Base-by-base conservation (phyloP, 2,797 vertebrate species). In the Darevskia mixta region DNA sequence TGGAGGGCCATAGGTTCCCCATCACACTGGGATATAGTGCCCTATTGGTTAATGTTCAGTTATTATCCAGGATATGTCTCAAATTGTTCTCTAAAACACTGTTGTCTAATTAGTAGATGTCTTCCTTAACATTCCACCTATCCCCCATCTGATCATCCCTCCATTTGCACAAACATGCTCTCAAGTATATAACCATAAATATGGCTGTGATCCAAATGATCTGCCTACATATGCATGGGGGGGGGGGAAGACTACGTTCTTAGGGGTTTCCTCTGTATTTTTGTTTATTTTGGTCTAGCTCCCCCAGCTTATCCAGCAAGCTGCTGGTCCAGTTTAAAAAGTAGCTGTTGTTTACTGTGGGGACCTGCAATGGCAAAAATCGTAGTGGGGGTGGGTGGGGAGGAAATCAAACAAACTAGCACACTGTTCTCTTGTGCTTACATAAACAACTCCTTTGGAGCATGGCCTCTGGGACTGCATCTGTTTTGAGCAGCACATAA, bases 401-500 rank as follows among this genome's bases (percentile, higher is more conserved):
- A 43, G 25, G n/a, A 67, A 15, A 32, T 25, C 13, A n/a, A 67
- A 67, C 23, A 67, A 67, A 27, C 23, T 67, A 9, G 38, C 1
- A 77, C 67, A 82, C 11, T 2, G 15, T 61, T 76, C 55, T 17
- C 41, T 82, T 32, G 41, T 76, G 5, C 8, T 82, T 13, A 20
- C 23, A 77, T 69, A 29, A 83, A 49, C 41, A 76, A 15, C 43
- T 83, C 41, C 23, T 83, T 87, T 49, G 43, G 23, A 82, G 9
- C 17, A 35, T 67, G 45, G 41, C 43, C 32, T 81, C 38, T 82
- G 55, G n/a, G 71, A 76, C n/a, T 45, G 35, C 10, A n/a, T 61
- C 67, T 73, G 23, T 87, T 80, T 11, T 25, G 11, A 58, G 20
- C 23, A 61, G 6, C 11, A 38, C n/a, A 66, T 35, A 83, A 94